Percentiles rank a stretch among this genome's conserved stretches.
phyloP scores from a whole-genome alignment of 1,140 invertebrate species.

The Marisa cornuarietis region DNA sequence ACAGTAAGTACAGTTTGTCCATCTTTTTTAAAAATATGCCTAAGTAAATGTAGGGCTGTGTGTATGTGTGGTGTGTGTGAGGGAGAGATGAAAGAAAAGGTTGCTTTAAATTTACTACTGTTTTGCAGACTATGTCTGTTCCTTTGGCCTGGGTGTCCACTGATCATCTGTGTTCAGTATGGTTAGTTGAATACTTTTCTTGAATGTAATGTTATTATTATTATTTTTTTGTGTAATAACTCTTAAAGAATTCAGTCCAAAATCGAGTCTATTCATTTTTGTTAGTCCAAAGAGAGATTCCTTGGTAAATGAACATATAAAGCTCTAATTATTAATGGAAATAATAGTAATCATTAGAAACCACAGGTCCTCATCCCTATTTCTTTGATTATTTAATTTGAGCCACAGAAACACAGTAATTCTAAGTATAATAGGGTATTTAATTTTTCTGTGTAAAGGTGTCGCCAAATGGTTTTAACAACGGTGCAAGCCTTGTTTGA shows the following conservation, averaged over 20 bases:
- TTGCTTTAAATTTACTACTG: slow-evolving; percentile 44
- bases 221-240: background rate
- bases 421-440: background rate
- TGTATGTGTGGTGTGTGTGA: slow-evolving; percentile 26
- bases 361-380: background rate
- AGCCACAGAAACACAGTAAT: background rate
- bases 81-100: background rate
- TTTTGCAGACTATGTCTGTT: slow-evolving; percentile 78
- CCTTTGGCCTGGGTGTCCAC: slow-evolving; percentile 87
- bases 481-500: slow-evolving; percentile 85
- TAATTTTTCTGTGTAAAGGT: slow-evolving; percentile 73
- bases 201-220: background rate
- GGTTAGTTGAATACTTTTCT: slow-evolving; percentile 39
- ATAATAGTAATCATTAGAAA: slow-evolving; percentile 69
- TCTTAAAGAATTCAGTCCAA: too few species aligned
- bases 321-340: background rate
- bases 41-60: background rate
- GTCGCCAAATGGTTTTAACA: slow-evolving; percentile 85
- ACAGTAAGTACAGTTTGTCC: slow-evolving; percentile 15
- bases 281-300: too few species aligned
- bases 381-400: background rate
- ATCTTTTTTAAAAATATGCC: background rate
- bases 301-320: too few species aligned
- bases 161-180: slow-evolving; percentile 78
- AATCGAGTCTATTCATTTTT: too few species aligned